These are phyloP conservation scores for Bubalus kerabau DNA, from an alignment of 2,113 vertebrate species.

Conservation along the genomic window DNA sequence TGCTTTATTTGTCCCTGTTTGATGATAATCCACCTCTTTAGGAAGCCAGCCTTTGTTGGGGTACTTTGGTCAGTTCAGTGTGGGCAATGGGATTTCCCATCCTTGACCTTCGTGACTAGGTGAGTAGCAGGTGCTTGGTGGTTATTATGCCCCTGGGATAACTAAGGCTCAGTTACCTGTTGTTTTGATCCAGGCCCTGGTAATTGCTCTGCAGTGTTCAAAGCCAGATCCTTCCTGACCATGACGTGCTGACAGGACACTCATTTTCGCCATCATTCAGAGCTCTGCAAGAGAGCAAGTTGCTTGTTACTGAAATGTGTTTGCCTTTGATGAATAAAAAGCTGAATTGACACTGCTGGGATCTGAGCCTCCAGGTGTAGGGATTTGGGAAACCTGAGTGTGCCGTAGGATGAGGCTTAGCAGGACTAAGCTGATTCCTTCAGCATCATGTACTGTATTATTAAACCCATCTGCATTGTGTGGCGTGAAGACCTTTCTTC, in stretches of 20 bases:
- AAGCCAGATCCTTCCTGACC: not conserved
- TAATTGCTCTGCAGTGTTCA: not conserved
- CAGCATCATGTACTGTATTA: accelerated
- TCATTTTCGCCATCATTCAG: not conserved
- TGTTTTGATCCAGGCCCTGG: not conserved
- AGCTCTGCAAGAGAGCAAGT: not conserved
- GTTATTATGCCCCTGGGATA: not conserved
- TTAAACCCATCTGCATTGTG: not conserved
- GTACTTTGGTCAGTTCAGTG: not conserved
- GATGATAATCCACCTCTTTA: slow-evolving; percentile 35
- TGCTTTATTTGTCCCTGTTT: slow-evolving; percentile 37
- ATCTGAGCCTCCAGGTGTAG: not conserved
- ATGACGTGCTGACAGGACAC: not conserved
- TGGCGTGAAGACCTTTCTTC: not conserved
- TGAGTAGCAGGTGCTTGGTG: not conserved
- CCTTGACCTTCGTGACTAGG: not conserved
- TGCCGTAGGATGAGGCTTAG: not conserved
- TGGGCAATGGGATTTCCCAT: slow-evolving; percentile 41
- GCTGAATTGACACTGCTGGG: not conserved
- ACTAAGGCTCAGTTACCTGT: not conserved
- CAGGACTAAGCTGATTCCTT: not conserved
- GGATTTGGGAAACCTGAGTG: not conserved
- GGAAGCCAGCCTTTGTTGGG: not conserved
- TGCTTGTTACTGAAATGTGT: slow-evolving; percentile 2
- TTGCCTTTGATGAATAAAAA: slow-evolving; percentile 13